Evolutionary conservation across 2,797 vertebrate genomes (phyloP).

Genomic region (Anas capensis): DNA sequence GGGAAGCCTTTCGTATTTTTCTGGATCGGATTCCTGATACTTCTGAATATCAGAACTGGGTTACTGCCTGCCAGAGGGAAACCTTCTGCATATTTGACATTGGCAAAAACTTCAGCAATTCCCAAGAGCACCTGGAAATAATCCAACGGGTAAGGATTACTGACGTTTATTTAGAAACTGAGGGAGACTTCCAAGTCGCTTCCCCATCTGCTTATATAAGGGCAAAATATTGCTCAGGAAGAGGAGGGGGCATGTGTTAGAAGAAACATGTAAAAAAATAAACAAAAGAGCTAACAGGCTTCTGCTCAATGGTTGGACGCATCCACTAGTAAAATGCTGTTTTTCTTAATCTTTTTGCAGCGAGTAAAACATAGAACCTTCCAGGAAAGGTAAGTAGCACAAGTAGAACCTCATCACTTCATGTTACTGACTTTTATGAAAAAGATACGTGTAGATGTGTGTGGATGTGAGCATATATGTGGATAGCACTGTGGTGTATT

Average conservation of each 20-base stretch:
- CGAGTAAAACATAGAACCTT: constrained; percentile 82
- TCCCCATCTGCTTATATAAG: background rate
- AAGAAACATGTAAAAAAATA: constrained; percentile 28
- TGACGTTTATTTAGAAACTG: background rate
- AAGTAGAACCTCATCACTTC: constrained; percentile 38
- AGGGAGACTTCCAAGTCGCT: background rate
- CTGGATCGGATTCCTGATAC: constrained; percentile 90
- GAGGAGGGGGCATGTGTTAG: constrained; percentile 41
- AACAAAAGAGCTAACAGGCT: constrained; percentile 19
- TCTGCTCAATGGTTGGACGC: constrained; percentile 36
- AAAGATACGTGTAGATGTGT: background rate
- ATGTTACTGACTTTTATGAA: background rate
- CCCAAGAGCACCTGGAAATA: constrained; percentile 88
- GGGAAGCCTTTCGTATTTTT: constrained; percentile 95
- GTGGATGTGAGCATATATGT: background rate
- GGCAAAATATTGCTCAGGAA: background rate
- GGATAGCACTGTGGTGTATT: background rate
- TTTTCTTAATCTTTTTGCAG: constrained; percentile 78
- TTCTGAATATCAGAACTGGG: constrained; percentile 90
- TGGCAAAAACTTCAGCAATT: constrained; percentile 91
- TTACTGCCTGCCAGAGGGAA: constrained; percentile 88
- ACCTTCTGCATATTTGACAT: constrained; percentile 91
- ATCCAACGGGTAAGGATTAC: constrained; percentile 84
- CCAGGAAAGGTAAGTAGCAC: constrained; percentile 80
- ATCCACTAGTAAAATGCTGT: constrained; percentile 63